These are phyloP conservation scores for Oligia strigilis DNA, from an alignment of 2,888 invertebrate genomes.

Conservation along the genomic window DNA sequence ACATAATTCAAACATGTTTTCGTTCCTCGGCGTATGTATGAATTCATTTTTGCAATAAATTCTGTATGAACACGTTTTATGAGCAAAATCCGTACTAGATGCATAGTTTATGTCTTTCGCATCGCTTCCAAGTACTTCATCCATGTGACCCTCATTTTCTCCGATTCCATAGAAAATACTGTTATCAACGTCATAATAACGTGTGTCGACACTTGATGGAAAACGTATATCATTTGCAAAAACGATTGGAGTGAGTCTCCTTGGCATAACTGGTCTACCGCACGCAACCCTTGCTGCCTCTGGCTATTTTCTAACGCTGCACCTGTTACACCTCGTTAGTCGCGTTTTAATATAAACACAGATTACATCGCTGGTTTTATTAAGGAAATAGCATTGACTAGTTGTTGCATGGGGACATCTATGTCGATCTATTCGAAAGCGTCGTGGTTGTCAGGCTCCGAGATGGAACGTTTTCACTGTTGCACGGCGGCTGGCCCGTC, in stretches of 20 bases:
- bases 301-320: constrained; percentile 83
- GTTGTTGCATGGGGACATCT: constrained; percentile 66
- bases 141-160: constrained; percentile 51
- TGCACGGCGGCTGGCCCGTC: constrained; percentile 73
- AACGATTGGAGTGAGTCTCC: constrained; percentile 82
- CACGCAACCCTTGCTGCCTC: constrained; percentile 86
- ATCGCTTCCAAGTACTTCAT: constrained; percentile 42
- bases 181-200: constrained; percentile 69
- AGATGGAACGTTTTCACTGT: constrained; percentile 85
- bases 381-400: constrained; percentile 51
- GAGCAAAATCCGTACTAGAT: constrained; percentile 67
- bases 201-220: constrained; percentile 81
- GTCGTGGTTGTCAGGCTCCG: constrained; percentile 73
- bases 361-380: constrained; percentile 78
- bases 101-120: constrained; percentile 59
- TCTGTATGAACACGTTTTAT: constrained; percentile 70
- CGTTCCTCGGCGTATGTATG: constrained; percentile 74
- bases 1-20: constrained; percentile 83
- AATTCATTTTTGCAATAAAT: constrained; percentile 82
- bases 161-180: constrained; percentile 66
- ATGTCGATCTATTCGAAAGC: constrained; percentile 69
- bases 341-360: constrained; percentile 65
- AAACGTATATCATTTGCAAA: constrained; percentile 87
- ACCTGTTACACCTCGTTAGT: constrained; percentile 79
- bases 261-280: constrained; percentile 85